Evolutionary conservation across 2,797 vertebrate genomes (phyloP), one percentile per base, ranked within the genome.

Genomic region (Pitangus sulphuratus): DNA sequence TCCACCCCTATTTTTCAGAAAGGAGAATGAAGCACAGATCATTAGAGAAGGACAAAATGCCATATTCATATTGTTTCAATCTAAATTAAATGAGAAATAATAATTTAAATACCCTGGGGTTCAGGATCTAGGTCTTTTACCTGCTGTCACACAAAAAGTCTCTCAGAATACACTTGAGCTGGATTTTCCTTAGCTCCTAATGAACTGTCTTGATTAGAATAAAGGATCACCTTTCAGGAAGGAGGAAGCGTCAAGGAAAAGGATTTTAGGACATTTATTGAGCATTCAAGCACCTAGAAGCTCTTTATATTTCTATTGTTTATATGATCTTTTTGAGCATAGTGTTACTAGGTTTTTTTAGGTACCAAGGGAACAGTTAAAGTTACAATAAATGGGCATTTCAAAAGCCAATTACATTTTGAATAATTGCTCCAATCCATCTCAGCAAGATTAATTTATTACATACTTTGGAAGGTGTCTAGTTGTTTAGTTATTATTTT

Each of bases 341-440:
- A 70, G 1, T 33, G 5, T 60, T 80, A 70, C 28, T 39, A 21
- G 6, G 11, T 12, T 31, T 12, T 31, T 71, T 76, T 76, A 62
- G 17, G 18, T n/a, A 35, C 5, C 82, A 77, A 90, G 28, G 39
- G 40, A 89, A 66, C 22, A 70, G 20, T 61, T 77, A 45, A 66
- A 82, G 50, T 65, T 62, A 50, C 25, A 87, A 84, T 47, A 84
- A 92, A 87, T 37, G 40, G 18, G 5, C 3, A 22, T 85, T 92
- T 93, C 75, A 92, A 89, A 85, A 91, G 56, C 15, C 70, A 89
- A 26, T 90, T 96, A 60, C 20, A 37, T 91, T 87, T 87, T 89
- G 48, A 84, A 87, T 83, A 84, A 90, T 82, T 79, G 20, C 31
- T 83, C 35, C 48, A 85, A 60, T 77, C 60, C 45, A 39, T 44